A percentile compares a stretch with the other conserved stretches of the same genome.
Conservation (phyloP, 2,888 invertebrate genomes). For the Drosophila limbata region DNA sequence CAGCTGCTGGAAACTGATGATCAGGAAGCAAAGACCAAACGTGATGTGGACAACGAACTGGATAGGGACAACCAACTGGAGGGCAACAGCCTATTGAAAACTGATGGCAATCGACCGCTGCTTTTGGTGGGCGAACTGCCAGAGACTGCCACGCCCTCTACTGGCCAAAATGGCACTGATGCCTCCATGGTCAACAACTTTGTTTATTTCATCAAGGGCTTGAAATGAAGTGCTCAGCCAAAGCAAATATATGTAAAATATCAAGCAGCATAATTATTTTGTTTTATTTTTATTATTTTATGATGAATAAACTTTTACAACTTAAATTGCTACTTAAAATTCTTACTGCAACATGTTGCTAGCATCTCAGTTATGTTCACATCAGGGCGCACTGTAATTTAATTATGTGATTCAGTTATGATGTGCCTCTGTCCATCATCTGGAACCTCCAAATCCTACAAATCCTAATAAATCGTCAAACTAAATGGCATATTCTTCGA, state of each 20-base stretch:
- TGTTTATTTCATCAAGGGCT: constrained; percentile 64
- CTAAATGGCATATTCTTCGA: too few species aligned
- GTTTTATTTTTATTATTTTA: neutral
- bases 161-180: constrained; percentile 14
- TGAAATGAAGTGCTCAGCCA: constrained; percentile 20
- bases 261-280: neutral
- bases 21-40: constrained; percentile 28
- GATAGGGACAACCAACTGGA: constrained; percentile 17
- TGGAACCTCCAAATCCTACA: too few species aligned
- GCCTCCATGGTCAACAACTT: constrained; percentile 35
- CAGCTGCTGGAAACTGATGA: constrained; percentile 45
- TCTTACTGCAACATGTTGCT: too few species aligned
- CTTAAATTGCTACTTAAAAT: too few species aligned
- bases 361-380: too few species aligned
- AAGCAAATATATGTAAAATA: neutral
- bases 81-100: neutral
- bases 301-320: neutral
- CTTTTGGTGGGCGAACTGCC: constrained; percentile 33
- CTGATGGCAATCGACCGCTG: constrained; percentile 21
- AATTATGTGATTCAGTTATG: too few species aligned
- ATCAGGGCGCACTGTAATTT: too few species aligned
- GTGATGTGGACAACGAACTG: constrained; percentile 17
- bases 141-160: neutral
- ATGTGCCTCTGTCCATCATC: too few species aligned
- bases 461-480: too few species aligned